A percentile compares a stretch with the other conserved stretches of the same genome.
phyloP scores from a whole-genome alignment of 2,797 vertebrate genomes.

The Trachops cirrhosus region DNA sequence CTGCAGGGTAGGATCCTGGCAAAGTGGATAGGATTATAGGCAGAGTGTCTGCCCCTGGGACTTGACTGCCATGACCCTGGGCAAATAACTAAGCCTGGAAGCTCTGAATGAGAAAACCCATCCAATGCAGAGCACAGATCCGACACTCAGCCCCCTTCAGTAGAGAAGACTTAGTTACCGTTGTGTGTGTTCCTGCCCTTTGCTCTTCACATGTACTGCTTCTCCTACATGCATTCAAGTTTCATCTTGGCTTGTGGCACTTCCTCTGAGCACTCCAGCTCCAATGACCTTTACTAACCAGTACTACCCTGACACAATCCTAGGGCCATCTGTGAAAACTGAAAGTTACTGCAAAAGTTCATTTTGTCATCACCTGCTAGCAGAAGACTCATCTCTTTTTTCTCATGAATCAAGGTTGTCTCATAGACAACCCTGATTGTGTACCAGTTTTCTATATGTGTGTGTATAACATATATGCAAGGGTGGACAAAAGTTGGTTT shows the following conservation, averaged over 20 bases:
- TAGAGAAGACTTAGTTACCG: neutral
- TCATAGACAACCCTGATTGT: neutral
- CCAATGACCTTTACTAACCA: neutral
- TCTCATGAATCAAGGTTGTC: neutral
- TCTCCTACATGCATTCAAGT: neutral
- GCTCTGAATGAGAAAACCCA: neutral
- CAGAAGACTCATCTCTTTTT: neutral
- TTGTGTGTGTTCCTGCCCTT: neutral
- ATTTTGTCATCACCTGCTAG: neutral
- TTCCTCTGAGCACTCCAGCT: neutral
- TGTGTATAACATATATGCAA: neutral
- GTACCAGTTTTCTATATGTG: neutral
- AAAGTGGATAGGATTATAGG: neutral
- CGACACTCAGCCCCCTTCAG: neutral
- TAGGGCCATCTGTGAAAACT: neutral
- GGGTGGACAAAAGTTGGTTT: neutral
- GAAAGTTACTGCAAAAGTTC: neutral
- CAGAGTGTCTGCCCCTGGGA: neutral
- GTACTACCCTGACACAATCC: neutral
- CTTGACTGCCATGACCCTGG: neutral
- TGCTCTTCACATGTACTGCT: neutral
- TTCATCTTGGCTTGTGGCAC: neutral
- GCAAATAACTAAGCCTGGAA: neutral
- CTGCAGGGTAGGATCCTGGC: neutral
- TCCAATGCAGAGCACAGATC: neutral